phyloP scores from a whole-genome alignment of 2,888 invertebrate genomes.

The Tridacna gigas region DNA sequence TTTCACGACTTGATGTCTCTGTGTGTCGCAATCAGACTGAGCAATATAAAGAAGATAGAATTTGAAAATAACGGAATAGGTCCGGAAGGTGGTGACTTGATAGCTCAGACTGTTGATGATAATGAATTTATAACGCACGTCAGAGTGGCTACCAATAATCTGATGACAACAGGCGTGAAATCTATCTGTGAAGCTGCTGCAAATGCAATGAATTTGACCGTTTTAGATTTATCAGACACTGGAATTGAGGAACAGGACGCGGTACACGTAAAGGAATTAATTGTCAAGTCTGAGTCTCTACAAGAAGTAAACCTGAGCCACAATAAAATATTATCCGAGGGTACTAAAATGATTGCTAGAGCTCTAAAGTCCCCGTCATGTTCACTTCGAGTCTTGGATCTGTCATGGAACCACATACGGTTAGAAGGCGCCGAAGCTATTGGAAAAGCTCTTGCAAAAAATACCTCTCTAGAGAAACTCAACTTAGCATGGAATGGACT shows the following conservation, averaged over 20 bases:
- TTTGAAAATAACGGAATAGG: conserved; percentile 60
- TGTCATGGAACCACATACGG: conserved; percentile 80
- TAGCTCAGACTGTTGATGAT: conserved; percentile 49
- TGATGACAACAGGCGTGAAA: conserved; percentile 65
- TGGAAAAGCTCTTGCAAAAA: conserved; percentile 69
- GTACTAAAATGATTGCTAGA: conserved; percentile 66
- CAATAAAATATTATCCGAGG: conserved; percentile 71
- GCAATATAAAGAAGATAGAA: conserved; percentile 41
- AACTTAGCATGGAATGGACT: conserved; percentile 80
- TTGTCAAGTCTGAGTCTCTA: conserved; percentile 57
- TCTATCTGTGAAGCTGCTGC: conserved; percentile 64
- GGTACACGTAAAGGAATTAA: conserved; percentile 52
- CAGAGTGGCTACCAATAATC: conserved; percentile 64
- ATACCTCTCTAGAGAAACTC: conserved; percentile 67
- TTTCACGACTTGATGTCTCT: conserved; percentile 50
- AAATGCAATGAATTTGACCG: conserved; percentile 56
- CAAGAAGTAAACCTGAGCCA: conserved; percentile 68
- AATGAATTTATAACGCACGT: conserved; percentile 54
- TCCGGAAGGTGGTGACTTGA: conserved; percentile 17
- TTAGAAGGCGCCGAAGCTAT: conserved; percentile 75
- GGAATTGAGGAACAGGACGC: conserved; percentile 68
- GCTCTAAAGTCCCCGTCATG: conserved; percentile 24
- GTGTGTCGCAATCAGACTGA: conserved; percentile 43
- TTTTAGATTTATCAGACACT: conserved; percentile 71
- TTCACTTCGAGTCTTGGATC: conserved; percentile 68